Conservation (phyloP, 2,797 vertebrate species). For the Chromis chromis region DNA sequence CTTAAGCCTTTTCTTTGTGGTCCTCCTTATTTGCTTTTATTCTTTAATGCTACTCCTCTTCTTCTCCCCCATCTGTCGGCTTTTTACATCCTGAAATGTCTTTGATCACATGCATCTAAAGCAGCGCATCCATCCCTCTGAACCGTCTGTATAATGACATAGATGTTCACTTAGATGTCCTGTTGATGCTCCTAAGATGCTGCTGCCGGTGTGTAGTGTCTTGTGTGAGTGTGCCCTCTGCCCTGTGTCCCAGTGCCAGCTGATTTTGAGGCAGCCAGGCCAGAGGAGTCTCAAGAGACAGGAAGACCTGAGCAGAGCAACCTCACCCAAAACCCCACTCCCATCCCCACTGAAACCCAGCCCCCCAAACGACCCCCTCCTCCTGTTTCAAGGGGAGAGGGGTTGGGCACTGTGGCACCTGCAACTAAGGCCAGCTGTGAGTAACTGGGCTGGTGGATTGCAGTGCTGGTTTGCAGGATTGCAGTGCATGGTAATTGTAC, state of each 20-base stretch:
- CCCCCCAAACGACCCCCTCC: constrained; percentile 74
- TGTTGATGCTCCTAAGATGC: constrained; percentile 62
- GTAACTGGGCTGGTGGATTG: constrained; percentile 81
- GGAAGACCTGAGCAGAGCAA: constrained; percentile 76
- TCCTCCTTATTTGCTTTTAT: constrained; percentile 20
- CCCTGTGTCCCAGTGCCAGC: constrained; percentile 82
- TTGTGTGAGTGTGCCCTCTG: constrained; percentile 80
- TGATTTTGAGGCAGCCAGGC: constrained; percentile 79
- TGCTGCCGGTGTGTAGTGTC: constrained; percentile 60
- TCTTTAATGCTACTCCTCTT: constrained; percentile 24
- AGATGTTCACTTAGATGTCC: constrained; percentile 37
- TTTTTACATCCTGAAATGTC: constrained; percentile 33
- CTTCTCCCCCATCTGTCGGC: constrained; percentile 23
- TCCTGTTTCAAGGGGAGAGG: constrained; percentile 73
- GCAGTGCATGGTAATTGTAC: constrained; percentile 78
- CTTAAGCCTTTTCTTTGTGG: constrained; percentile 6
- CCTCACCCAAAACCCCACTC: constrained; percentile 70
- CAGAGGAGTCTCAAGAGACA: constrained; percentile 79
- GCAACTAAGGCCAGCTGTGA: constrained; percentile 84
- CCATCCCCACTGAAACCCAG: constrained; percentile 73
- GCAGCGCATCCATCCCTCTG: constrained; percentile 29
- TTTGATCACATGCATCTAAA: constrained; percentile 33
- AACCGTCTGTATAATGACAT: constrained; percentile 18
- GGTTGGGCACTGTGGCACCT: constrained; percentile 68
- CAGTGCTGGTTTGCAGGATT: constrained; percentile 82